Percentiles rank a stretch among this genome's conserved stretches.
phyloP scores from a whole-genome alignment of 2,797 vertebrate genomes.

The Menidia menidia region DNA sequence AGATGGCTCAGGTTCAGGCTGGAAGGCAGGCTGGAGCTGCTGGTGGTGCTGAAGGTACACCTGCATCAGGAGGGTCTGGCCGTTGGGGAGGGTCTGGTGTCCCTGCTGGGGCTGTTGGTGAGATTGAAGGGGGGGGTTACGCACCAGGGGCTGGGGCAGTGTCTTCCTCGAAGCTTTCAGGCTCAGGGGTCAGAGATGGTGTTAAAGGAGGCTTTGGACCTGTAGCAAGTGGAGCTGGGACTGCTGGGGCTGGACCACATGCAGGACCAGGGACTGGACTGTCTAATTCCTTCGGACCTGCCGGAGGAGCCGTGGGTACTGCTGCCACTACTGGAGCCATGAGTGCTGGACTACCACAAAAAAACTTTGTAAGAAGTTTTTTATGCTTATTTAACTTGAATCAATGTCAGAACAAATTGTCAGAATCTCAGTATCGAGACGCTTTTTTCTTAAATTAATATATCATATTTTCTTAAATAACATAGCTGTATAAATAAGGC shows the following conservation, averaged over 20 bases:
- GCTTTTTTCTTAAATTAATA: neutral
- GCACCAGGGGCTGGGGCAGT: conserved; percentile 44
- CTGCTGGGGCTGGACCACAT: conserved; percentile 6
- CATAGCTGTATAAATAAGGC: too few relatives aligned
- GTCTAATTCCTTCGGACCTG: conserved; percentile 22
- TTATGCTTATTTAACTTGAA: neutral
- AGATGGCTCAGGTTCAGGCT: conserved; percentile 74
- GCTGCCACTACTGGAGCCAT: conserved; percentile 79
- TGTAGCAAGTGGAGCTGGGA: conserved; percentile 15
- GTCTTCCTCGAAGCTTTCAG: conserved; percentile 26
- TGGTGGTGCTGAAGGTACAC: conserved; percentile 25
- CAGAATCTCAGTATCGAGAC: neutral
- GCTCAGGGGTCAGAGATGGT: conserved; percentile 17
- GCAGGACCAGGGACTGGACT: conserved; percentile 56
- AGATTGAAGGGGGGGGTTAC: neutral
- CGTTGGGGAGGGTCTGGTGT: neutral
- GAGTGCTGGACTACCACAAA: conserved; percentile 63
- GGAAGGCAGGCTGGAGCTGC: conserved; percentile 30
- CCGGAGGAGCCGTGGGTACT: conserved; percentile 80
- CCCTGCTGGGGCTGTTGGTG: conserved; percentile 6
- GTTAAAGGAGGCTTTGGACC: conserved; percentile 1
- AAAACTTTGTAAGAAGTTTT: conserved; percentile 87
- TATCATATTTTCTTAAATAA: neutral
- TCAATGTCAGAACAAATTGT: neutral
- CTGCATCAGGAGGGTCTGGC: conserved; percentile 14